A percentile compares a stretch with the other conserved stretches of the same genome.
phyloP scores from a whole-genome alignment of 2,113 vertebrate genomes.

The Anhinga rufa region DNA sequence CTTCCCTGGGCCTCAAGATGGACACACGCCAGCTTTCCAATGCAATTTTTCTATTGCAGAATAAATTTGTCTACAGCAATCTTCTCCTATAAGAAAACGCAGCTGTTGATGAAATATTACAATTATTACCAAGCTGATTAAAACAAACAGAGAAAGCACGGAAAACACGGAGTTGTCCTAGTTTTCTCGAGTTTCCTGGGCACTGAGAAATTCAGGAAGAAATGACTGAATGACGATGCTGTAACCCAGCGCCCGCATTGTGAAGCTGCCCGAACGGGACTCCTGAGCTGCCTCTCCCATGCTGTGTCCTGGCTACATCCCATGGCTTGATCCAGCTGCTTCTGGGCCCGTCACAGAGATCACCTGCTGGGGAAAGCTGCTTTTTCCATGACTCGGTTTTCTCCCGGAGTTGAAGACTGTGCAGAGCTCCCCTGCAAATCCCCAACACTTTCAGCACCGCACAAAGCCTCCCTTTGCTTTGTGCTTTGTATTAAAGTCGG shows the following conservation, averaged over 20 bases:
- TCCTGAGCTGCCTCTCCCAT: neutral
- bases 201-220: neutral
- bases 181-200: neutral
- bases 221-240: neutral
- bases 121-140: neutral
- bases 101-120: neutral
- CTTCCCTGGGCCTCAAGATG: neutral
- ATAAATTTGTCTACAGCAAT: neutral
- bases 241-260: neutral
- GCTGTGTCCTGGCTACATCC: neutral
- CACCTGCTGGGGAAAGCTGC: neutral
- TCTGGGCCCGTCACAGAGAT: neutral
- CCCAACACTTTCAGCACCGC: neutral
- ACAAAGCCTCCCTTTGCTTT: neutral
- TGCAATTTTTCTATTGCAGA: neutral
- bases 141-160: neutral
- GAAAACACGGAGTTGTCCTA: neutral
- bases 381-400: neutral
- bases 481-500: neutral
- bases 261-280: neutral
- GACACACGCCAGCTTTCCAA: neutral
- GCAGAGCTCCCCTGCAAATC: neutral
- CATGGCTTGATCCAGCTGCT: neutral
- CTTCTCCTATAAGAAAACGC: neutral
- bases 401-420: accelerated